Base-by-base conservation (phyloP, 1,140 invertebrate genomes). In the Nilaparvata lugens region DNA sequence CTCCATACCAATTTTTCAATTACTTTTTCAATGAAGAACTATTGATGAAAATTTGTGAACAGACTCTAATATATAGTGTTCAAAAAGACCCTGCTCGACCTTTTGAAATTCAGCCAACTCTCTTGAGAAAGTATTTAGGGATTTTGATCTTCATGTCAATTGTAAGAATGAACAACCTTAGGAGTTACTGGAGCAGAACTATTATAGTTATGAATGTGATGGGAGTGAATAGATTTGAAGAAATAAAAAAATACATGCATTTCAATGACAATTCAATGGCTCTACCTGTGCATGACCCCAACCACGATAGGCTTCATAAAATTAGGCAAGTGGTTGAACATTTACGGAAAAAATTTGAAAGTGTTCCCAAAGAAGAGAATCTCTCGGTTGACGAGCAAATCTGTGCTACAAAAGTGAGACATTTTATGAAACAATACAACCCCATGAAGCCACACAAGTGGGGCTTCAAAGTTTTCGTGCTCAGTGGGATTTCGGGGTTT, bases 21-120 rank as follows among this genome's bases (percentile, higher is more conserved):
- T 66, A 56, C 42, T 68, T 69, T 61, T 67, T 67, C 62, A 67
- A 66, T 60, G 69, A 66, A 67, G 65, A 72, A 61, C 42, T 58
- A 4, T 19, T 58, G 16, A 48, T n/a, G 16, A 45, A 58, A 14
- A 48, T 58, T 45, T 19, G 24, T 16, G 35, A 45, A 45, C 19
- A 58, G 18, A 24, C 38, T 14, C 2, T 25, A 2, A 25, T 58
- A 21, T 58, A 45, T 58, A 43, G 18, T 24, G 21, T 45, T 14
- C 40, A 58, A 48, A 9, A 48, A 48, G 56, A 58, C 28, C 56
- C 56, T 13, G 25, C 21, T 14, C 18, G 23, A 24, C 38, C 18
- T 45, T 9, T 70, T 73, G 59, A 65, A 60, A 61, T 52, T 38
- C n/a, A 57, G 63, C 9, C 65, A 66, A 56, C 56, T 56, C 52